phyloP scores from a whole-genome alignment of 2,888 invertebrate genomes.

The Trichopoda pennipes region DNA sequence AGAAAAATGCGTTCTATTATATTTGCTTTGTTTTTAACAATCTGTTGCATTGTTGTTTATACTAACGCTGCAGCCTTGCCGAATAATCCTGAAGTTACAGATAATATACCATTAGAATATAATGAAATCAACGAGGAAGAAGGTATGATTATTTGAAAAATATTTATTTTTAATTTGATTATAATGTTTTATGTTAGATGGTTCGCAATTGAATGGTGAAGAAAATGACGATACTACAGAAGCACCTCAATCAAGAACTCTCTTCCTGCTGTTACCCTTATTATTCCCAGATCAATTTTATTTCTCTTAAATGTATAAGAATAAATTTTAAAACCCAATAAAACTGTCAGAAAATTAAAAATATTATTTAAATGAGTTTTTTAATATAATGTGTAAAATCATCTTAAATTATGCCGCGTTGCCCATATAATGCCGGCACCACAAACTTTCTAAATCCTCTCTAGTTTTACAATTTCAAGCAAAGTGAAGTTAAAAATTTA shows the following conservation, averaged over 20 bases:
- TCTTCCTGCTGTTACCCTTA: slow-evolving; percentile 53
- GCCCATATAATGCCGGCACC: too few relatives aligned
- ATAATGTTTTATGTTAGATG: slow-evolving; percentile 18
- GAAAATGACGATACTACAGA: neutral
- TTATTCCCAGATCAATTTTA: slow-evolving; percentile 61
- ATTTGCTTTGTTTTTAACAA: slow-evolving; percentile 32
- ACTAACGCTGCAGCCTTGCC: slow-evolving; percentile 52
- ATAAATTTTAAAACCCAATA: neutral
- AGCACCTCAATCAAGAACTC: slow-evolving; percentile 50
- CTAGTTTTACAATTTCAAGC: too few relatives aligned
- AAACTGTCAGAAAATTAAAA: slow-evolving; percentile 17
- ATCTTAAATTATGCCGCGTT: too few relatives aligned
- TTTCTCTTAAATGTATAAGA: slow-evolving; percentile 30
- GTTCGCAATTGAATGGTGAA: neutral
- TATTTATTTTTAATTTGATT: neutral
- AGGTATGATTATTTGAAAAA: slow-evolving; percentile 3
- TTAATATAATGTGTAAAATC: too few relatives aligned
- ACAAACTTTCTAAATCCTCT: too few relatives aligned
- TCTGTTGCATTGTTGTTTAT: slow-evolving; percentile 36
- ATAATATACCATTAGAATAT: neutral
- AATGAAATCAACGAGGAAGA: slow-evolving; percentile 8
- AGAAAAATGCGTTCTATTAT: slow-evolving; percentile 50
- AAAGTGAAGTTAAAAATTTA: too few relatives aligned
- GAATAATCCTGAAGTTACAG: slow-evolving; percentile 10
- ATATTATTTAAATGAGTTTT: too few relatives aligned